These are phyloP conservation scores for Gymnothorax javanicus DNA, from an alignment of 2,797 vertebrate species.

Conservation along the genomic window DNA sequence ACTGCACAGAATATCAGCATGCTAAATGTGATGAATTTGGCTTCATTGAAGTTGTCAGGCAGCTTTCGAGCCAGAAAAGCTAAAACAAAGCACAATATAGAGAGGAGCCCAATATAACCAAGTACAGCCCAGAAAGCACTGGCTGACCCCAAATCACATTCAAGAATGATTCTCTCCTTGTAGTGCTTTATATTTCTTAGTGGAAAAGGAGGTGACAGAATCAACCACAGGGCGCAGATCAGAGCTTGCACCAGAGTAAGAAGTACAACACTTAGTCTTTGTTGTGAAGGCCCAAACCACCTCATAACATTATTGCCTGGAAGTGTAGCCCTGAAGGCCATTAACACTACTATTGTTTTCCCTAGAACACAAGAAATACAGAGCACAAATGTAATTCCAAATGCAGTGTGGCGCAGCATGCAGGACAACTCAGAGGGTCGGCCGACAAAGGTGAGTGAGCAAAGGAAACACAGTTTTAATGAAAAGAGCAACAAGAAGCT, in stretches of 20 bases:
- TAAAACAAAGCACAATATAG: too few relatives aligned
- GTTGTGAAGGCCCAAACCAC: conserved; percentile 68
- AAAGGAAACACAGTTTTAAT: conserved; percentile 48
- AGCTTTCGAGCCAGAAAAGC: too few relatives aligned
- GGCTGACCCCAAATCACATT: too few relatives aligned
- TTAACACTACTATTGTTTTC: conserved; percentile 66
- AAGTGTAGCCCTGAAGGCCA: conserved; percentile 63
- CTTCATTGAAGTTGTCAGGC: too few relatives aligned
- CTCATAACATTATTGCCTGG: conserved; percentile 65
- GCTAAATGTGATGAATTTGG: too few relatives aligned
- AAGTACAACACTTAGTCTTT: conserved; percentile 60
- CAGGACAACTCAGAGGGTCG: conserved; percentile 63
- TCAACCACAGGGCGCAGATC: neutral
- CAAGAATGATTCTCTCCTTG: too few relatives aligned
- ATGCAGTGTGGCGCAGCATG: conserved; percentile 63
- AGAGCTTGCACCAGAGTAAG: conserved; percentile 55
- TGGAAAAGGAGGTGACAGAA: too few relatives aligned
- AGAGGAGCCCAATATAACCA: too few relatives aligned
- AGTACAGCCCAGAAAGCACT: too few relatives aligned
- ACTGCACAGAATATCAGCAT: too few relatives aligned
- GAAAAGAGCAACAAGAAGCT: conserved; percentile 48
- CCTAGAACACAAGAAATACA: conserved; percentile 63
- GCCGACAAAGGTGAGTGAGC: conserved; percentile 66
- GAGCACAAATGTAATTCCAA: conserved; percentile 65
- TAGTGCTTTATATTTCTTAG: too few relatives aligned